A percentile compares a stretch with the other conserved stretches of the same genome.
These are phyloP conservation scores for Circaetus gallicus DNA, from an alignment of 2,113 vertebrate species.

Conservation along the genomic window DNA sequence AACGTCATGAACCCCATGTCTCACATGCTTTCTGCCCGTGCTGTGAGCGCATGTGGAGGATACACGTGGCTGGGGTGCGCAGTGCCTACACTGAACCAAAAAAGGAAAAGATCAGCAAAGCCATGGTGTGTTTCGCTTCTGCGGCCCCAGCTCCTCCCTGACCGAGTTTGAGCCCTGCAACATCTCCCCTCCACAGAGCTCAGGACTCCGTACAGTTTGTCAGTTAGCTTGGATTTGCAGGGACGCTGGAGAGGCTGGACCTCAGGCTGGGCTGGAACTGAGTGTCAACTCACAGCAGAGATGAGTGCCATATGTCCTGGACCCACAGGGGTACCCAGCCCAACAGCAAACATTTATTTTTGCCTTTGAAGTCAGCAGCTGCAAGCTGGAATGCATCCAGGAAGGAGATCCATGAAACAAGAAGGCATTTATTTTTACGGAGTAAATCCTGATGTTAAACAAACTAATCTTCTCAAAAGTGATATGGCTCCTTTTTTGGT, in stretches of 20 bases:
- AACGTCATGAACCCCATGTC: background rate
- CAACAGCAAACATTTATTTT: background rate
- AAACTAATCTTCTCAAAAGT: background rate
- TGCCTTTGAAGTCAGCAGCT: background rate
- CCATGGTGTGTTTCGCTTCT: background rate
- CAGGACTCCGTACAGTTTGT: background rate
- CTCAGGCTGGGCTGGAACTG: background rate
- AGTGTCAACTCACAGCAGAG: background rate
- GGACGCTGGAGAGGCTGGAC: background rate
- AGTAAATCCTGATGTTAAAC: background rate
- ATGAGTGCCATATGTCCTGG: background rate
- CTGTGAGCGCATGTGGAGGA: rapidly evolving
- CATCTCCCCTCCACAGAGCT: background rate
- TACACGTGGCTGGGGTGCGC: background rate
- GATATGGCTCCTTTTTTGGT: background rate
- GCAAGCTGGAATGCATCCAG: background rate
- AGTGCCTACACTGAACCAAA: background rate
- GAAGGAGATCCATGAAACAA: background rate
- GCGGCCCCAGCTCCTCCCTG: background rate
- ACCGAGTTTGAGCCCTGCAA: background rate
- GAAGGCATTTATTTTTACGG: background rate
- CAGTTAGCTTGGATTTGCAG: background rate
- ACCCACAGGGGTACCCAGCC: background rate
- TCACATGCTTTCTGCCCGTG: background rate
- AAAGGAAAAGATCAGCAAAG: background rate